These are phyloP conservation scores for Cosmia pyralina DNA, from an alignment of 2,888 invertebrate genomes.

Conservation along the genomic window DNA sequence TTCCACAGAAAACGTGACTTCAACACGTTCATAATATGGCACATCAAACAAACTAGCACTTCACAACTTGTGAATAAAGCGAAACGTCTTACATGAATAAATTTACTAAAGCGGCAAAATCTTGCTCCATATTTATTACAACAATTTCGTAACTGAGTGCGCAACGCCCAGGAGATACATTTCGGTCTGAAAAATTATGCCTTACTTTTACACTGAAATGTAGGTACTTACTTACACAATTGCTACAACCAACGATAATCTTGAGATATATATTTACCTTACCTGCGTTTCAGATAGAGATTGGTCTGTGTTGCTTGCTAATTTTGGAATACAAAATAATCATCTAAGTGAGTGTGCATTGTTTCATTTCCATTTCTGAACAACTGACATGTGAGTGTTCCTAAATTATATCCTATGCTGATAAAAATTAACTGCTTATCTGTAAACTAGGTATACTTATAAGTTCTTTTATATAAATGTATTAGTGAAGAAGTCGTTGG, in stretches of 20 bases:
- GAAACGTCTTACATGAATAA: conserved; percentile 60
- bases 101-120: conserved; percentile 57
- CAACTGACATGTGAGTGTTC: too few species aligned
- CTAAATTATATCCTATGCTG: too few species aligned
- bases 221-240: conserved; percentile 44
- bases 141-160: conserved; percentile 59
- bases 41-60: conserved; percentile 63
- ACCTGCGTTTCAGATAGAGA: too few species aligned
- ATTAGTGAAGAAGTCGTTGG: too few species aligned
- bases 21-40: conserved; percentile 52
- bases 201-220: conserved; percentile 34
- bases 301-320: too few species aligned
- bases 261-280: conserved; percentile 1
- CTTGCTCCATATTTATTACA: conserved; percentile 60
- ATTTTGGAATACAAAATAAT: too few species aligned
- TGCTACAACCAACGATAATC: conserved; percentile 20
- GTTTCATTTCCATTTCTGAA: too few species aligned
- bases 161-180: conserved; percentile 60
- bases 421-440: conserved; percentile 13
- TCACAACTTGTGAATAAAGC: conserved; percentile 60
- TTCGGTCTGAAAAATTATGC: conserved; percentile 52
- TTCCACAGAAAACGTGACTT: conserved; percentile 49
- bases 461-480: too few species aligned
- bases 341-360: too few species aligned
- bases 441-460: conserved; percentile 1